Conservation (phyloP, 1,140 invertebrate genomes). For the Conus betulinus region DNA sequence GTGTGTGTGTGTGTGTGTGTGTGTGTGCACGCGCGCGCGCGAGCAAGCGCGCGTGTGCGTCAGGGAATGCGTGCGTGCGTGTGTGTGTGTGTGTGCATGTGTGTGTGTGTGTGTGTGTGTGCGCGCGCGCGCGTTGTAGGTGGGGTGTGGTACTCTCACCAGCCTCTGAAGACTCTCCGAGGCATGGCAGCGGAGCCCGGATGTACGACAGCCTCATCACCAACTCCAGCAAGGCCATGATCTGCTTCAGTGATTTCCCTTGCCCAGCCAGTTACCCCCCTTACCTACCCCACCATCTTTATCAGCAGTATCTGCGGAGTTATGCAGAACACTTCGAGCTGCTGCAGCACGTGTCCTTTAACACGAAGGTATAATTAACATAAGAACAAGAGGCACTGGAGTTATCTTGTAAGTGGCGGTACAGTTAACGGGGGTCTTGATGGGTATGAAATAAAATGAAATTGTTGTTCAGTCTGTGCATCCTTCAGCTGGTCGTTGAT, state of each 20-base stretch:
- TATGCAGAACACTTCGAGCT: conserved; percentile 74
- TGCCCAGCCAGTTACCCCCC: conserved; percentile 75
- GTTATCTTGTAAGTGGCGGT: no score
- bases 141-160: not conserved
- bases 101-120: no score
- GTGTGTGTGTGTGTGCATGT: no score
- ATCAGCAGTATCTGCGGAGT: conserved; percentile 73
- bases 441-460: no score
- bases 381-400: no score
- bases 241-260: conserved; percentile 76
- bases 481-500: no score
- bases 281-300: conserved; percentile 75
- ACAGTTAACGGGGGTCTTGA: no score
- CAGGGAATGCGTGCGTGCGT: no score
- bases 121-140: not conserved
- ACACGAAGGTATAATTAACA: conserved; percentile 60
- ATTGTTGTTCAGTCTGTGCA: no score
- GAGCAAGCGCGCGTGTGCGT: no score
- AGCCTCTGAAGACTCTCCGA: not conserved
- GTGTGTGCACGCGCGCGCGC: no score
- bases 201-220: conserved; percentile 65
- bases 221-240: conserved; percentile 76
- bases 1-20: no score
- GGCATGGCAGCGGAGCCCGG: not conserved
- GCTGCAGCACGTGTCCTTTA: conserved; percentile 69